Conservation (phyloP, 2,888 invertebrate species). For the Eulithis testata region DNA sequence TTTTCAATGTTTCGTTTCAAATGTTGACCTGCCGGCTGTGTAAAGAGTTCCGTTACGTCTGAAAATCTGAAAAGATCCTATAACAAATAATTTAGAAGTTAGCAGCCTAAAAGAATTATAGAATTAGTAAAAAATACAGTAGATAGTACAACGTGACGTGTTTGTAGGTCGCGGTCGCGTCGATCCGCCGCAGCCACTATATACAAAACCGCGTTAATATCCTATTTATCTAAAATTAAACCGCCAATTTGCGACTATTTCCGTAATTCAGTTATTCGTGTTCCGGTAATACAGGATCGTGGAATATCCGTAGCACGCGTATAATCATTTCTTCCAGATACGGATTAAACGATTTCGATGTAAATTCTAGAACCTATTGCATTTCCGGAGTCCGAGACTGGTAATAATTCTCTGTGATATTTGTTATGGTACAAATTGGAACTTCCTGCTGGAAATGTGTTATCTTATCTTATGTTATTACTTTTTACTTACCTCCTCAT, state of each 20-base stretch:
- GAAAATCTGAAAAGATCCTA: too few relatives aligned
- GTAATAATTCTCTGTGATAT: neutral
- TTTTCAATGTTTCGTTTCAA: too few relatives aligned
- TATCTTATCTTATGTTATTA: too few relatives aligned
- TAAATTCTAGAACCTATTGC: neutral
- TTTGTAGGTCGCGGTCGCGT: conserved; percentile 8
- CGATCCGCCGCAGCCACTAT: neutral
- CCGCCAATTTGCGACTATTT: conserved; percentile 4
- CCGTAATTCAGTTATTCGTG: neutral
- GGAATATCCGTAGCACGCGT: neutral
- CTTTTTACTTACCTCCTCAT: too few relatives aligned
- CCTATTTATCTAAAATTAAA: conserved; percentile 13
- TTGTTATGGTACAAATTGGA: neutral
- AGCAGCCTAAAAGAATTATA: too few relatives aligned
- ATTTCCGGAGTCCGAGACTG: neutral
- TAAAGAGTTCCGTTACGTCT: too few relatives aligned
- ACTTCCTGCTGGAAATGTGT: too few relatives aligned
- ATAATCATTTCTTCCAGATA: neutral
- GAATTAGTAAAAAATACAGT: too few relatives aligned
- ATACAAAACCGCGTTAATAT: conserved; percentile 11
- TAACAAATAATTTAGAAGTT: too few relatives aligned
- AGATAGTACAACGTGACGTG: too few relatives aligned
- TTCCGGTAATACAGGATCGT: neutral
- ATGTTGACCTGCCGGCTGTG: too few relatives aligned
- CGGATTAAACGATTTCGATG: neutral